phyloP scores from a whole-genome alignment of 2,888 invertebrate genomes.

The Protodeltote pygarga region DNA sequence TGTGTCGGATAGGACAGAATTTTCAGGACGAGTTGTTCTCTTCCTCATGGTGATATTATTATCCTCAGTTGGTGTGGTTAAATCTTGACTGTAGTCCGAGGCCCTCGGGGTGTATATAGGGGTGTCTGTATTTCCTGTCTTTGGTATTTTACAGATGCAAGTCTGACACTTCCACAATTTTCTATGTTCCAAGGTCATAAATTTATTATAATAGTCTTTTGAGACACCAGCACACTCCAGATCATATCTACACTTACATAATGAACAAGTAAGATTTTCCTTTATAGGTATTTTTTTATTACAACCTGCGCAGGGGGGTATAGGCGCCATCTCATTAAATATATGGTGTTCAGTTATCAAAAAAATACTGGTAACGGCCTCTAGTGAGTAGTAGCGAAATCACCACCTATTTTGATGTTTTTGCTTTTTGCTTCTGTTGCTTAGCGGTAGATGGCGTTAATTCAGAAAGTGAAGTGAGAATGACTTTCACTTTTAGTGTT shows the following conservation, averaged over 20 bases:
- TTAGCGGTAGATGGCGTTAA: no score
- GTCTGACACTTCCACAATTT: slow-evolving; percentile 11
- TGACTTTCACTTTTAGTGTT: no score
- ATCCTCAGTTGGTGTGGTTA: not conserved
- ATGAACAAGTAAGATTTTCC: slow-evolving; percentile 4
- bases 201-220: not conserved
- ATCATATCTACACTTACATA: slow-evolving; percentile 3
- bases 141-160: slow-evolving; percentile 11
- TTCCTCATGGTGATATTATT: not conserved
- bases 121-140: slow-evolving; percentile 10
- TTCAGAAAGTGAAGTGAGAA: no score
- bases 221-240: not conserved
- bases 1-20: no score
- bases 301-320: slow-evolving; percentile 10
- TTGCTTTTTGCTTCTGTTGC: no score
- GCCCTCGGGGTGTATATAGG: not conserved
- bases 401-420: no score
- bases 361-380: no score
- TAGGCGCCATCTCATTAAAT: no score
- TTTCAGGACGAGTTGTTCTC: not conserved
- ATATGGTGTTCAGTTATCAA: no score
- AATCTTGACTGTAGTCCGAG: not conserved
- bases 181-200: slow-evolving; percentile 1
- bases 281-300: slow-evolving; percentile 7
- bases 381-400: no score